These are phyloP conservation scores for Drosophila orena DNA, from an alignment of 1,140 invertebrate species.

Conservation along the genomic window DNA sequence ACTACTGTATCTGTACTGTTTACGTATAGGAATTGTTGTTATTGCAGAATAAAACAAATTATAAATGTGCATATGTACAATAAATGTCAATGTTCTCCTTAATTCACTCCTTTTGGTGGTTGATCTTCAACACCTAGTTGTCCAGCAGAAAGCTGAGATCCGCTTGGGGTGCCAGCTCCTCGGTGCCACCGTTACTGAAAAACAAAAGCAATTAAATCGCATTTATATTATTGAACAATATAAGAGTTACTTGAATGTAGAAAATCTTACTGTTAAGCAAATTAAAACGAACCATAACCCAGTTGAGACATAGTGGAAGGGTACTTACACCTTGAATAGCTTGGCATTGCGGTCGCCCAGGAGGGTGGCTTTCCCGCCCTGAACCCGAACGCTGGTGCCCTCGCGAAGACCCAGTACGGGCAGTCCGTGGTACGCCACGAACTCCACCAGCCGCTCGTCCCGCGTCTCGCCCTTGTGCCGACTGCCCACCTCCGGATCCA, in stretches of 20 bases:
- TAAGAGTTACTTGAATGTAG: background rate
- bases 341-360: constrained; percentile 88
- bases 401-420: constrained; percentile 90
- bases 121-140: background rate
- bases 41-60: constrained; percentile 46
- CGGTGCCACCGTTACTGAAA: constrained; percentile 86
- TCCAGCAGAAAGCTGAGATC: constrained; percentile 87
- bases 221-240: background rate
- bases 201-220: constrained; percentile 20
- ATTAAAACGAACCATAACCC: no score
- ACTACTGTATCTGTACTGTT: constrained; percentile 13
- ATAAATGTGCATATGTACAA: constrained; percentile 31
- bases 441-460: constrained; percentile 90
- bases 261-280: no score
- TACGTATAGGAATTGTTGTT: constrained; percentile 46
- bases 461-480: constrained; percentile 92
- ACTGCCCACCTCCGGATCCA: constrained; percentile 87
- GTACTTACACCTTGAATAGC: constrained; percentile 88
- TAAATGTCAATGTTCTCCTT: constrained; percentile 36
- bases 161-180: constrained; percentile 86
- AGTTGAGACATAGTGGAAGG: no score
- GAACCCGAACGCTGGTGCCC: constrained; percentile 88
- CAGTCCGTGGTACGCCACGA: constrained; percentile 86
- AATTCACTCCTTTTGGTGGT: background rate
- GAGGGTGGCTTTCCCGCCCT: constrained; percentile 87